phyloP scores from a whole-genome alignment of 2,797 vertebrate genomes.

The Chloroceryle amazona region DNA sequence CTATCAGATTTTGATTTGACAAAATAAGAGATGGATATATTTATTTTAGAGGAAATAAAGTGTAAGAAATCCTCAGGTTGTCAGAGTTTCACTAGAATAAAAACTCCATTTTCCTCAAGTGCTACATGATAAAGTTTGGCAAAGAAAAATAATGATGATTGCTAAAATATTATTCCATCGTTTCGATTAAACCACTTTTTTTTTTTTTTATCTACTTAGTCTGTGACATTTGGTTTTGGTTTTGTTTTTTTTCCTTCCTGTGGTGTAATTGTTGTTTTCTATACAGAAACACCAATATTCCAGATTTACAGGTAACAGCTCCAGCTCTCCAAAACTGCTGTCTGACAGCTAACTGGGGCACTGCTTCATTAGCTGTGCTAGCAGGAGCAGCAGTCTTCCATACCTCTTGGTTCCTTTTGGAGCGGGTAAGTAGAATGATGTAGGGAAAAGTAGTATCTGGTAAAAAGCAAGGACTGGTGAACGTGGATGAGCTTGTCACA shows the following conservation, averaged over 20 bases:
- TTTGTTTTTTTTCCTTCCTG: background rate
- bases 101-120: background rate
- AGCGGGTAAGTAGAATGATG: fast-evolving
- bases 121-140: background rate
- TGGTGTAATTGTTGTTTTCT: slow-evolving; percentile 19
- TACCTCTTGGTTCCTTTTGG: fast-evolving
- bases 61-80: background rate
- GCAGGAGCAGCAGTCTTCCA: background rate
- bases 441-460: background rate
- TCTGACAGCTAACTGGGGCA: background rate
- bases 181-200: background rate
- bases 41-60: background rate
- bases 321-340: background rate
- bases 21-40: background rate
- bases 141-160: background rate
- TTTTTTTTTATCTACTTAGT: background rate
- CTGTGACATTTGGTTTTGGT: background rate
- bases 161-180: background rate
- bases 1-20: background rate
- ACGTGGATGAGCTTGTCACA: background rate
- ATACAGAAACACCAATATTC: background rate
- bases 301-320: background rate
- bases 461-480: background rate
- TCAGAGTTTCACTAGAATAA: background rate
- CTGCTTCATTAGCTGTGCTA: background rate